Percentiles rank a stretch among this genome's conserved stretches.
Conservation (phyloP, 2,888 invertebrate species). For the Lycophotia porphyrea region DNA sequence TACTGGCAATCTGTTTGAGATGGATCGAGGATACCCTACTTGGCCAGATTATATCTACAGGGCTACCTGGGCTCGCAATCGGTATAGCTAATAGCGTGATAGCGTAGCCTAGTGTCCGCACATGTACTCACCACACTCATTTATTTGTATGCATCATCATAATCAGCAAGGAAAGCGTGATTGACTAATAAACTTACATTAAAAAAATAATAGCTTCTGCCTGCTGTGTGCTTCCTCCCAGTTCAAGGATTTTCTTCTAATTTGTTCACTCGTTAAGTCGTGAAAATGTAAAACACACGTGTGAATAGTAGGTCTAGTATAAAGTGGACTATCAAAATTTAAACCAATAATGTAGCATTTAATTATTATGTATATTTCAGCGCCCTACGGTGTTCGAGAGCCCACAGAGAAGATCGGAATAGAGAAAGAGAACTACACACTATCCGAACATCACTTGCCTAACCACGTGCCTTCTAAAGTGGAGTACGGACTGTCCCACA, state of each 20-base stretch:
- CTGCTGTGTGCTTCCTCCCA: neutral
- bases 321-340: neutral
- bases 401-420: constrained; percentile 96
- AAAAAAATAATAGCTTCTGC: too few relatives aligned
- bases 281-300: neutral
- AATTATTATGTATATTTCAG: constrained; percentile 84
- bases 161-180: neutral
- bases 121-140: neutral
- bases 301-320: neutral
- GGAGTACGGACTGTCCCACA: constrained; percentile 95
- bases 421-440: constrained; percentile 90
- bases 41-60: too few relatives aligned
- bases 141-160: too few relatives aligned
- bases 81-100: neutral
- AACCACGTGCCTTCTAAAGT: constrained; percentile 96
- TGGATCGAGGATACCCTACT: too few relatives aligned
- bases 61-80: too few relatives aligned
- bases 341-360: neutral
- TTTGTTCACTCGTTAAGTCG: neutral
- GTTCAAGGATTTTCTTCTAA: neutral
- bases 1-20: too few relatives aligned
- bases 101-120: neutral
- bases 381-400: constrained; percentile 99
- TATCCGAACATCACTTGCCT: constrained; percentile 91
- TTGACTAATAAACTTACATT: neutral